Conservation (phyloP, 2,113 vertebrate genomes). For the Malaclemys terrapin region DNA sequence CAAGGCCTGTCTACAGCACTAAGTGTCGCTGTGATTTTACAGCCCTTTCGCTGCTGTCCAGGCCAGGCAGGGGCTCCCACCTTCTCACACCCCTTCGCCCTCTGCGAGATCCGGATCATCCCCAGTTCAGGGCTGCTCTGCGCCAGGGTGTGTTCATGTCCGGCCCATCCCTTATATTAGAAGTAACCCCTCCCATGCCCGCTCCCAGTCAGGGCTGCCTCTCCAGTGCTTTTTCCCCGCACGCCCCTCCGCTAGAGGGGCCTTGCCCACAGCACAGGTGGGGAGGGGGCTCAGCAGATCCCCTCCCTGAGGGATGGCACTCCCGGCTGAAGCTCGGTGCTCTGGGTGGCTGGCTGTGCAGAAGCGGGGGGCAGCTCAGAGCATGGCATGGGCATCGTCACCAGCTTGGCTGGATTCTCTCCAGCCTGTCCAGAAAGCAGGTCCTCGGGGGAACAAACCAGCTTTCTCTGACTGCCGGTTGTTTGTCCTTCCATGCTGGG, state of each 20-base stretch:
- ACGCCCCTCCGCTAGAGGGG: too few relatives aligned
- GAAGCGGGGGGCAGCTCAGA: neutral
- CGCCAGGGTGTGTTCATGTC: too few relatives aligned
- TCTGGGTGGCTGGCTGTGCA: neutral
- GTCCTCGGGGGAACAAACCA: neutral
- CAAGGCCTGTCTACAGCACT: too few relatives aligned
- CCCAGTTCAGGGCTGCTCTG: too few relatives aligned
- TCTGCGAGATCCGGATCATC: too few relatives aligned
- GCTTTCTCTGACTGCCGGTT: neutral
- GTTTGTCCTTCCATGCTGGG: neutral
- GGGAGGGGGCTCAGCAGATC: neutral
- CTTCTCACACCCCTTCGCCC: too few relatives aligned
- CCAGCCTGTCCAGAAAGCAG: neutral
- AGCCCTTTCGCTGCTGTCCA: too few relatives aligned
- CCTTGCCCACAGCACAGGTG: too few relatives aligned
- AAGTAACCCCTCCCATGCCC: neutral
- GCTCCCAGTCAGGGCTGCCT: neutral
- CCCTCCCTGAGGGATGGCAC: neutral
- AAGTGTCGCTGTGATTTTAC: too few relatives aligned
- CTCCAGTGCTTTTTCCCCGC: neutral
- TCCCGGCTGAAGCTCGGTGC: neutral
- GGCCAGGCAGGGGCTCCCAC: too few relatives aligned
- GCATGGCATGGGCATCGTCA: accelerated
- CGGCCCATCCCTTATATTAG: neutral
- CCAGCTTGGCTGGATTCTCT: neutral